Conservation (phyloP, 2,113 vertebrate species). For the Proteles cristata region DNA sequence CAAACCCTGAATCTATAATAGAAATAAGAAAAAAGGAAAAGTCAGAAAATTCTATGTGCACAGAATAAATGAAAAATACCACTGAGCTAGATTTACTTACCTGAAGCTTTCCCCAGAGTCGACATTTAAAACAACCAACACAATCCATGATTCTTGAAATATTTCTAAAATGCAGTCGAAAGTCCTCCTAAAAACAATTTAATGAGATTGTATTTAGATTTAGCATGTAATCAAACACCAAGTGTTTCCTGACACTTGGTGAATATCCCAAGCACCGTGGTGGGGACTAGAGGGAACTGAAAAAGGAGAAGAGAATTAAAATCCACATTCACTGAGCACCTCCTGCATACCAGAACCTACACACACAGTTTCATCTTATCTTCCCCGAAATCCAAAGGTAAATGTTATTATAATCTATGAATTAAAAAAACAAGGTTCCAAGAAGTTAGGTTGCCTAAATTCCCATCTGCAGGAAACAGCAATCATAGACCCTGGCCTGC, state of each 20-base stretch:
- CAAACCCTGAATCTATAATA: conserved; percentile 93
- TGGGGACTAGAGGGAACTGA: not conserved
- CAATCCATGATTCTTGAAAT: conserved; percentile 98
- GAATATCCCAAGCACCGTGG: not conserved
- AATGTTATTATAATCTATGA: not conserved
- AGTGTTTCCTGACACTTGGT: not conserved
- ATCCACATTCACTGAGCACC: not conserved
- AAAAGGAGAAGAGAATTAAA: not conserved
- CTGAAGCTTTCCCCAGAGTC: conserved; percentile 97
- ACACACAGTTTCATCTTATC: not conserved
- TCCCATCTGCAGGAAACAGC: not conserved
- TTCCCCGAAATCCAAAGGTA: no score
- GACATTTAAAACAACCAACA: conserved; percentile 96
- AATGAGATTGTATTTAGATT: conserved; percentile 31
- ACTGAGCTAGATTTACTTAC: conserved; percentile 77
- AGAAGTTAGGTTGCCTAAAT: not conserved
- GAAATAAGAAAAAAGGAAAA: conserved; percentile 35
- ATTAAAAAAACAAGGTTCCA: conserved; percentile 6
- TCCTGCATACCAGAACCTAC: not conserved
- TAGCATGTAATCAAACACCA: not conserved
- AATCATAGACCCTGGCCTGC: not conserved
- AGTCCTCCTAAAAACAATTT: conserved; percentile 89
- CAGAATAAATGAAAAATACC: not conserved
- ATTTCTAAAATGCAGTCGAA: conserved; percentile 93
- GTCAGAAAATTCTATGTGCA: not conserved